Percentiles rank a stretch among this genome's conserved stretches.
Evolutionary conservation across 2,113 vertebrate species (phyloP).

Genomic region (Sus scrofa): T2T-Sscrofa CM000815.6:134907501-134908000

Average conservation of each 20-base stretch:
- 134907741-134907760: background rate
- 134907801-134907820: background rate
- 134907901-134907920: background rate
- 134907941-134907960: background rate
- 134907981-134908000: background rate
- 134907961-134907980: background rate
- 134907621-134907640: background rate
- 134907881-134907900: constrained; percentile 21
- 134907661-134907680: background rate
- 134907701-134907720: constrained; percentile 16
- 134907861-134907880: background rate
- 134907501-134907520: constrained; percentile 35
- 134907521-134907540: background rate
- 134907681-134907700: background rate
- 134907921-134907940: background rate
- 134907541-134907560: background rate
- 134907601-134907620: constrained; percentile 4
- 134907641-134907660: background rate
- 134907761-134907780: background rate
- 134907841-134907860: background rate
- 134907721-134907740: background rate
- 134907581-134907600: constrained; percentile 3
- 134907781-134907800: background rate
- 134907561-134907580: background rate
- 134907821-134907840: background rate